phyloP scores from a whole-genome alignment of 2,797 vertebrate genomes.

The Hemitrygon akajei region DNA sequence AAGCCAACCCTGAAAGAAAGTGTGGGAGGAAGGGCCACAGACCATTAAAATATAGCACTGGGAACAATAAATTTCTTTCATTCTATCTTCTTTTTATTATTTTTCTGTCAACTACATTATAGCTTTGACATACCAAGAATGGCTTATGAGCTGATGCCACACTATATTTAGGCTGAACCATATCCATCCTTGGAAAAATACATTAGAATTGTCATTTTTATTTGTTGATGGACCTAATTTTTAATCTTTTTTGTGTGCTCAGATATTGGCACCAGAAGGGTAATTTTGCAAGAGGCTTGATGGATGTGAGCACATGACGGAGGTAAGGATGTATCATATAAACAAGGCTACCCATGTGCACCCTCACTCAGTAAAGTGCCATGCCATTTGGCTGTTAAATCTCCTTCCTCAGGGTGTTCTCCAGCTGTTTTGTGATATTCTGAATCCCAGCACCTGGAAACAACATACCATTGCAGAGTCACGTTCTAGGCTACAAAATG shows the following conservation, averaged over 20 bases:
- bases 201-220: constrained; percentile 17
- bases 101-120: constrained; percentile 29
- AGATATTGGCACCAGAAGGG: not conserved
- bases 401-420: too few species aligned
- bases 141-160: not conserved
- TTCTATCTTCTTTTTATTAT: constrained; percentile 32
- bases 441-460: too few species aligned
- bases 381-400: too few species aligned
- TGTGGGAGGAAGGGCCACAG: constrained; percentile 12
- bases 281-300: not conserved
- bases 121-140: constrained; percentile 2
- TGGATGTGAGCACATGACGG: not conserved
- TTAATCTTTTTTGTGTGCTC: constrained; percentile 24
- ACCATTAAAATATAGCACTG: constrained; percentile 10
- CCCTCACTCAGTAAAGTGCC: not conserved
- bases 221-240: constrained; percentile 24
- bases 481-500: too few species aligned
- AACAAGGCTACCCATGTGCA: not conserved
- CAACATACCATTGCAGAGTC: too few species aligned
- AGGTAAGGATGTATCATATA: not conserved
- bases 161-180: not conserved
- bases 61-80: constrained; percentile 7
- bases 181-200: constrained; percentile 11
- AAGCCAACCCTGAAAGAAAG: constrained; percentile 2
- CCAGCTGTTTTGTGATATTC: too few species aligned